Base-by-base conservation (phyloP, 2,797 vertebrate species). In the Allochrocebus solatus region DNA sequence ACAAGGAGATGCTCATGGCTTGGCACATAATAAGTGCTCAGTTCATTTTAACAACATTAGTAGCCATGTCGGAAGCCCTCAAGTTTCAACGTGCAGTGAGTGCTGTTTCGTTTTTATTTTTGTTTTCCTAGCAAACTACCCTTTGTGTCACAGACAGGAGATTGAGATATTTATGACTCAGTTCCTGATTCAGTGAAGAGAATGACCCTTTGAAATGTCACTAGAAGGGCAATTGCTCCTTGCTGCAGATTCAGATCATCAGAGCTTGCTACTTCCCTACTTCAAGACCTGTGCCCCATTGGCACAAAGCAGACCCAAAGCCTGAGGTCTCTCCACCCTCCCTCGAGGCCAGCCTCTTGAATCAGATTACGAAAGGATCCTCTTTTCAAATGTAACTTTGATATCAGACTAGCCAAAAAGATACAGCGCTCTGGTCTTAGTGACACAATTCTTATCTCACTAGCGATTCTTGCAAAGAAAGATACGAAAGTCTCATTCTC, bases 401-500 rank as follows among this genome's bases (percentile, higher is more conserved):
- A 96, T 81, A 98, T 96, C 91, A 96, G 48, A 97, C 43, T 83
- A 97, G 70, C 84, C 92, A 93, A 95, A 97, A 98, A 98, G 97
- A 87, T 82, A 97, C 53, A 53, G 92, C 59, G 94, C 83, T 57
- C 88, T 19, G 74, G 46, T 96, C 80, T 9, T 79, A 67, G 80
- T 43, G 4, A 82, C 96, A 95, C 96, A 91, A 89, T 98, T 96
- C 98, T 98, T 98, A 98, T 96, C 98, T 98, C 70, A 4, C 96
- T 82, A 93, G 97, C 97, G 96, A 97, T 95, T 98, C 97, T 97
- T 90, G 41, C 96, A 97, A 95, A 97, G 96, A 96, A 95, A 98
- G 96, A 98, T 98, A 97, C 97, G 98, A 98, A 98, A 98, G 97
- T 96, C 98, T 98, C 97, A 91, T 98, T 98, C 98, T 98, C 98